Base-by-base conservation (phyloP, 2,113 vertebrate genomes). In the Sorex fumeus region DNA sequence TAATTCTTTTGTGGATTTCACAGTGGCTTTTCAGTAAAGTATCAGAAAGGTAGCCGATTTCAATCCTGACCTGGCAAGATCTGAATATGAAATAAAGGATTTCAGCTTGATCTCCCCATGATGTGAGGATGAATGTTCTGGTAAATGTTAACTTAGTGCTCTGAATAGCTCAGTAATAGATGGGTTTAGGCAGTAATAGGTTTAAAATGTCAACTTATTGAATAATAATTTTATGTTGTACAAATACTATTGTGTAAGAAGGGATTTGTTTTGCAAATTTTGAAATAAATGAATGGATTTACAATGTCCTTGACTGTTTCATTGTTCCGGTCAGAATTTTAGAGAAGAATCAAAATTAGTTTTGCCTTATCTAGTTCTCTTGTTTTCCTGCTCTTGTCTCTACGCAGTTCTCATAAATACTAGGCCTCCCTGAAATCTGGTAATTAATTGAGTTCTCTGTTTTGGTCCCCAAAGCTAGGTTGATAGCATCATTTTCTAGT, bases 141-240 rank as follows among this genome's bases (percentile, higher is more conserved):
- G 98, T 98, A 98, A 98, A 98, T 98, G 98, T 98, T 98, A 98
- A 98, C 98, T 98, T 98, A 98, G 97, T 98, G 98, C 97, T 98
- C 98, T 98, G 98, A 98, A 98, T 97, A 98, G 98, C 97, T 98
- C 98, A 95, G 96, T 98, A 98, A 98, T 98, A 98, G 98, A 98
- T 98, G 98, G 97, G 97, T 98, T 98, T 98, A 98, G 98, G 96
- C 95, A 15, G 97, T 98, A 98, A 98, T 98, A 98, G 98, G 98
- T 98, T 98, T 98, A 98, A 98, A 98, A 98, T 98, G 98, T 98
- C 98, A 98, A 98, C 97, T 98, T 98, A 98, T 98, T 98, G 98
- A 98, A 98, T 98, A 98, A 98, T 98, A 98, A 98, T 98, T 98
- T 98, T 97, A 93, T 98, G 98, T 98, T 98, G 98, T 98, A 97